Percentiles rank a stretch among this genome's conserved stretches.
Evolutionary conservation across 2,888 invertebrate species (phyloP).

Genomic region (Harpalus rubripes): DNA sequence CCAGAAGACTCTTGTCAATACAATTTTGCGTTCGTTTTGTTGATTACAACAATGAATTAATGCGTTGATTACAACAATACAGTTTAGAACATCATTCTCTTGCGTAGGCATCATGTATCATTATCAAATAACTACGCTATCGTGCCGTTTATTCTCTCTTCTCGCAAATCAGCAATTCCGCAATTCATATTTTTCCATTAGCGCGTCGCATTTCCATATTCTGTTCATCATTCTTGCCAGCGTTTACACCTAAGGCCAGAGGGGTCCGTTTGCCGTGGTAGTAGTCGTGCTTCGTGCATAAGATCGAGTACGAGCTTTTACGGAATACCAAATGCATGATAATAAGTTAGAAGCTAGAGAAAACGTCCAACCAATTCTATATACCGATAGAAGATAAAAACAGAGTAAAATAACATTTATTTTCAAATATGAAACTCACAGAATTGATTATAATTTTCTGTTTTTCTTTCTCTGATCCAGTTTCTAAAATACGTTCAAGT

Average conservation of each 20-base stretch:
- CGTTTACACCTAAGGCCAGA: neutral
- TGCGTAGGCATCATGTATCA: too few species aligned
- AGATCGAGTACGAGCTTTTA: neutral
- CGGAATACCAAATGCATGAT: neutral
- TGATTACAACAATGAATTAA: too few species aligned
- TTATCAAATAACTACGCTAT: too few species aligned
- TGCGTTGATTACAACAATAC: too few species aligned
- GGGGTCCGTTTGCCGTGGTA: neutral
- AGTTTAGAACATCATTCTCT: too few species aligned
- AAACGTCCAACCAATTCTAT: neutral
- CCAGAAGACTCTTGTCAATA: too few species aligned
- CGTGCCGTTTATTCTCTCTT: too few species aligned
- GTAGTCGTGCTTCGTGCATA: neutral
- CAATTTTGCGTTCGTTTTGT: too few species aligned
- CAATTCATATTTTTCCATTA: conserved; percentile 49
- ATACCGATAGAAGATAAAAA: too few species aligned
- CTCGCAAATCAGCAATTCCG: conserved; percentile 29
- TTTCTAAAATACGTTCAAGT: neutral
- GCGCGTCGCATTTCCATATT: conserved; percentile 39
- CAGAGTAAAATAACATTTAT: too few species aligned
- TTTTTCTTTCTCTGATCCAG: neutral
- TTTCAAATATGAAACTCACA: too few species aligned
- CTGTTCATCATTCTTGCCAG: conserved; percentile 18
- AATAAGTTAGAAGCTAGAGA: neutral
- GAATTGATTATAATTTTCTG: too few species aligned